phyloP scores from a whole-genome alignment of 2,113 vertebrate species.

The Catharus fuscescens region DNA sequence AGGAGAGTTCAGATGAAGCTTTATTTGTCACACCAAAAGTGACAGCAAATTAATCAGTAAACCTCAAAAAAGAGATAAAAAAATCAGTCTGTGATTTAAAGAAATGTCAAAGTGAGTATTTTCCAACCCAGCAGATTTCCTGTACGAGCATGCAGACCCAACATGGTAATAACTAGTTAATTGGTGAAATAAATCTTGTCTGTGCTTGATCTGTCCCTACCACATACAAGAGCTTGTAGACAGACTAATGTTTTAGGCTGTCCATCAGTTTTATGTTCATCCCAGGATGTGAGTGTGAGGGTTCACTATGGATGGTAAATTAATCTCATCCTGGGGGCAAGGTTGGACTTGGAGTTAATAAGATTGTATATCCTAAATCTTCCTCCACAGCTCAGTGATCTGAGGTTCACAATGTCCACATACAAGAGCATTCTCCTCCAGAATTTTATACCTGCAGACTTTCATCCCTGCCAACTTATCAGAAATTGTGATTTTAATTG shows the following conservation, averaged over 20 bases:
- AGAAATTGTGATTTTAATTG: constrained; percentile 10
- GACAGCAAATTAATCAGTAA: neutral
- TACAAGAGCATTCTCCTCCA: neutral
- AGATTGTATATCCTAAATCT: neutral
- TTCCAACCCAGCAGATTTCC: neutral
- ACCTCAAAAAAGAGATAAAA: neutral
- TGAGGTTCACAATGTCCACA: neutral
- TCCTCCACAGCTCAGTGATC: neutral
- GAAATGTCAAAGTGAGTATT: neutral
- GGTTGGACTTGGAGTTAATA: neutral
- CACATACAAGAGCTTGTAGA: neutral
- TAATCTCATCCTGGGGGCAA: neutral
- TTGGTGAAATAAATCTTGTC: neutral
- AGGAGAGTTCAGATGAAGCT: neutral
- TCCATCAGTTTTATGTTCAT: neutral
- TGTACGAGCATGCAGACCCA: neutral
- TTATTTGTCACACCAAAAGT: constrained; percentile 9
- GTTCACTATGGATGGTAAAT: neutral
- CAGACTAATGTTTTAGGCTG: neutral
- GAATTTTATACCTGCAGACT: neutral
- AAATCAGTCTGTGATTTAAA: neutral
- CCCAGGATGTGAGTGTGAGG: neutral
- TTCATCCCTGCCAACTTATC: neutral
- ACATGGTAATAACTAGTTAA: neutral
- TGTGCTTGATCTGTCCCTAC: neutral